Conservation (phyloP, 2,888 invertebrate species). For the Cerastis leucographa region DNA sequence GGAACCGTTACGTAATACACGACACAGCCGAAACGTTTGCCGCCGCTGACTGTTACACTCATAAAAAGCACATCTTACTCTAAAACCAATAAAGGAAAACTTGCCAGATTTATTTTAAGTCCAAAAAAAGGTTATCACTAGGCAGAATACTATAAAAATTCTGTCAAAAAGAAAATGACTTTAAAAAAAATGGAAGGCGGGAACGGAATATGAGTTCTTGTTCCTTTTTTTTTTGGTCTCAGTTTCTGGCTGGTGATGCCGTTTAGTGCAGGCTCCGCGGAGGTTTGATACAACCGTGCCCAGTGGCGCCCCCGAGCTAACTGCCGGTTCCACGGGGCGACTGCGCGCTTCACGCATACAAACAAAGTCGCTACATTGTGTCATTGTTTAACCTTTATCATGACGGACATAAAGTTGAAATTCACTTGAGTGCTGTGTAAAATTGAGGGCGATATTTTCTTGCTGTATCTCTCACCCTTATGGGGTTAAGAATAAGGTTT, state of each 20-base stretch:
- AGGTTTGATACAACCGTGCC: constrained; percentile 76
- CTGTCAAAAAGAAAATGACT: constrained; percentile 29
- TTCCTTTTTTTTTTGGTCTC: constrained; percentile 73
- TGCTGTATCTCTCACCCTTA: constrained; percentile 51
- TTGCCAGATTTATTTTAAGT: constrained; percentile 48
- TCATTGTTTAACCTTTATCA: constrained; percentile 65
- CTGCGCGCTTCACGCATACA: constrained; percentile 81
- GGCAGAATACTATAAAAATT: constrained; percentile 17
- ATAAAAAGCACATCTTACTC: constrained; percentile 76
- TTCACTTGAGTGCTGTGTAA: constrained; percentile 61
- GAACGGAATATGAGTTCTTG: constrained; percentile 72
- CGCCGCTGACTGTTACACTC: constrained; percentile 79
- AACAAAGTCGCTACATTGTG: constrained; percentile 62
- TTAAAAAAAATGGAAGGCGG: constrained; percentile 77
- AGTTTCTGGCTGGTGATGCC: constrained; percentile 75
- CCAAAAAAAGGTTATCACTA: constrained; percentile 30
- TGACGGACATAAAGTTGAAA: constrained; percentile 63
- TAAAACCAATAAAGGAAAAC: constrained; percentile 66
- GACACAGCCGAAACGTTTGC: constrained; percentile 79
- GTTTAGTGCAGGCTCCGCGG: constrained; percentile 68
- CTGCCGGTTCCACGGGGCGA: constrained; percentile 79
- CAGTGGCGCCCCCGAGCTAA: constrained; percentile 85
- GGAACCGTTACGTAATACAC: constrained; percentile 88
- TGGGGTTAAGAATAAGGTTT: constrained; percentile 50
- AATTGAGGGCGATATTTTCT: constrained; percentile 44